These are phyloP conservation scores for Falco berigora DNA, from an alignment of 2,797 vertebrate genomes.

Conservation along the genomic window DNA sequence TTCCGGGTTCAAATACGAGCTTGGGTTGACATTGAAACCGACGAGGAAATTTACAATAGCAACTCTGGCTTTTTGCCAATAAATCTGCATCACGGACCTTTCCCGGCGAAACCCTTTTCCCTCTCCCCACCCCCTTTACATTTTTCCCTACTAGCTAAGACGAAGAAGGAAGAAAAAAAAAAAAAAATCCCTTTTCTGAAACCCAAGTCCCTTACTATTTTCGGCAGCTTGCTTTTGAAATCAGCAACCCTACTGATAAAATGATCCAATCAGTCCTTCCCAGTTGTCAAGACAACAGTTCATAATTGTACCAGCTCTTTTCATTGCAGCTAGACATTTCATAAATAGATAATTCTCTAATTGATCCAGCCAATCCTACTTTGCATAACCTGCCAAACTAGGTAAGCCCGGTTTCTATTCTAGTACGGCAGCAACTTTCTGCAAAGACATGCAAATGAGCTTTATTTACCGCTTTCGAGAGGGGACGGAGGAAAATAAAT, in stretches of 20 bases:
- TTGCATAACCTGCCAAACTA: slow-evolving; percentile 71
- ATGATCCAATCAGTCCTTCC: slow-evolving; percentile 77
- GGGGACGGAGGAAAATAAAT: neutral
- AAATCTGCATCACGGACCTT: slow-evolving; percentile 69
- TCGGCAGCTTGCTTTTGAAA: slow-evolving; percentile 71
- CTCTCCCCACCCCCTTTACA: slow-evolving; percentile 4
- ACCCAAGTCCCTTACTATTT: slow-evolving; percentile 66
- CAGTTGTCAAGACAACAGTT: slow-evolving; percentile 81
- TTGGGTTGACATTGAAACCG: slow-evolving; percentile 76
- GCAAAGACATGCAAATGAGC: slow-evolving; percentile 56
- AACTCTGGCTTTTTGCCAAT: slow-evolving; percentile 74
- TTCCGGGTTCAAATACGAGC: slow-evolving; percentile 87
- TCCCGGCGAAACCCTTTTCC: slow-evolving; percentile 53
- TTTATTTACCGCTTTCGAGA: slow-evolving; percentile 46
- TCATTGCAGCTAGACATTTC: slow-evolving; percentile 76
- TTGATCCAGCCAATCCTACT: slow-evolving; percentile 74
- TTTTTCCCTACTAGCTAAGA: slow-evolving; percentile 11
- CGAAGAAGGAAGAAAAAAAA: neutral
- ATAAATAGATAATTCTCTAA: slow-evolving; percentile 80
- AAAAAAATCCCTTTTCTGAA: neutral
- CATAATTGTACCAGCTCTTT: slow-evolving; percentile 76
- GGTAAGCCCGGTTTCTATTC: slow-evolving; percentile 57
- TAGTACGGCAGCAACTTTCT: slow-evolving; percentile 61
- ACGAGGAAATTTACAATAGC: slow-evolving; percentile 76
- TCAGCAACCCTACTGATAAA: slow-evolving; percentile 74